Evolutionary conservation across 2,797 vertebrate species (phyloP), one percentile per base, ranked within the genome.

Genomic region (Buceros bicornis): DNA sequence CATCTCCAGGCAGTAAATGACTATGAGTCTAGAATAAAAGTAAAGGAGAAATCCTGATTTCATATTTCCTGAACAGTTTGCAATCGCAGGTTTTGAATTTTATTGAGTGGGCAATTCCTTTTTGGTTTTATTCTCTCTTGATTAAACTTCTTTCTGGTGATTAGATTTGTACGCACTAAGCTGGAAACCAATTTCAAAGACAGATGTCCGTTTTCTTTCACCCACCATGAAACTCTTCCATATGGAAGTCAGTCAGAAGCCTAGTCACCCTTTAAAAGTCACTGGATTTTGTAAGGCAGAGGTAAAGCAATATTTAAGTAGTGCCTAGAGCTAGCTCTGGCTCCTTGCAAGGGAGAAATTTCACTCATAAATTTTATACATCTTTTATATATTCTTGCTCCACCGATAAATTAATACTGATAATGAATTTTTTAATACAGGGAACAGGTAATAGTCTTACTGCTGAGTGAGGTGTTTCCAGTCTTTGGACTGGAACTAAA

Each of bases 151-250:
- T 83, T 60, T 79, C 73, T 90, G 66, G 22, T 84, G 33, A 90
- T 84, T 42, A 87, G 66, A 73, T 92, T 83, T 92, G 40, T 54
- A 78, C 33, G 43, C 51, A 56, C 24, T 64, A 64, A 67, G n/a
- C 43, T 76, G 43, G 43, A 76, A 93, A 84, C 2, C 16, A 79
- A 13, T 84, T 89, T 79, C 40, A 79, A 86, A 82, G 87, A 69
- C 77, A 90, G n/a, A 73, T 90, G 48, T 60, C 70, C 48, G 40
- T 89, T 80, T 90, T 80, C 51, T 92, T 92, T 92, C 54, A 85
- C 60, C n/a, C n/a, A 28, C 25, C 43, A 69, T 18, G 64, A 87
- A 92, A 85, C 3, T 10, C 66, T 56, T 90, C 83, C 86, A 87
- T 77, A 77, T 56, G 70, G 42, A 81, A 51, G 80, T 61, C 73